Evolutionary conservation across 2,888 invertebrate genomes (phyloP), one percentile per base, ranked within the genome.

Genomic region (Gari tellinella): DNA sequence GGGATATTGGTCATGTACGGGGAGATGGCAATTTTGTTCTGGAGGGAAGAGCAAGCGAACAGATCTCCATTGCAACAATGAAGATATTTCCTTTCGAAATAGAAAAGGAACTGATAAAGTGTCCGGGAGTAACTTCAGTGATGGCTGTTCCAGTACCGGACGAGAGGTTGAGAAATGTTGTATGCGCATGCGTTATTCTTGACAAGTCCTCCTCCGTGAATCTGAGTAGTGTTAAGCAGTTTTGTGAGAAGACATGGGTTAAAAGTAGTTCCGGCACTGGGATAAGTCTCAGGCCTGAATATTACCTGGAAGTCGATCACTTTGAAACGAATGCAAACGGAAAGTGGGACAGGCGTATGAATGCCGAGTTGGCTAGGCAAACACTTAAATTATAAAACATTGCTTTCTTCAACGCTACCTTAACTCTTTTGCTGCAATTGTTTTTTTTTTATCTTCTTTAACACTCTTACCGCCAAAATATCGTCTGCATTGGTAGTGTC

Each of bases 131-230:
- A 1, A 23, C 8, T 5, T 23, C 23, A 21, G 75, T 53, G 1
- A 41, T 60, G 12, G 70, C 31, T 14, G 70, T 75, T 21, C 45
- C 56, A 2, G 63, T 75, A 26, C 70, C 75, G 19, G 75, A 75
- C 48, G 23, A 17, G n/a, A 23, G 70, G 21, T 31, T 70, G 7
- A 2, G 51, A 31, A 37, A 75, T 1, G 66, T 52, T n/a, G 25
- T 72, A 14, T 75, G 70, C 63, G 75, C 70, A 52, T 70, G 70
- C 45, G 46, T 72, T 1, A 41, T 66, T 25, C 25, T 55, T 7
- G 51, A 58, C 19, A 2, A n/a, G n/a, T 14, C 2, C 43, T 37
- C 37, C n/a, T 21, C 37, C 10, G 23, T 53, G 21, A 19, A 14
- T 7, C 17, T 45, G 2, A 26, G 38, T 10, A 38, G 41, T 5